Evolutionary conservation across 2,113 vertebrate genomes (phyloP).

Genomic region (Cavia aperea): DNA sequence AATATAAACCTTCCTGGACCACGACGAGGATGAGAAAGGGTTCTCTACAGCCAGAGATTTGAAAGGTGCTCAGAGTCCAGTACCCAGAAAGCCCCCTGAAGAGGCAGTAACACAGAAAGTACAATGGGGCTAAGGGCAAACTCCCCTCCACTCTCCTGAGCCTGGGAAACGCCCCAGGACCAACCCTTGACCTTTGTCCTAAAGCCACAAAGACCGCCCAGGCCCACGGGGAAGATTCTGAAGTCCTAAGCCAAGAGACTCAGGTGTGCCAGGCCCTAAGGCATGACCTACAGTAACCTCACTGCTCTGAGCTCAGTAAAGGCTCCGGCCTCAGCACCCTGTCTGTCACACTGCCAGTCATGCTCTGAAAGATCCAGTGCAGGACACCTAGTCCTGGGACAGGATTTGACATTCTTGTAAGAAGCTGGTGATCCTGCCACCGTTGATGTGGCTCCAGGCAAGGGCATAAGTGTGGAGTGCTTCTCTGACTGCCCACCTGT

Average conservation of each 20-base stretch:
- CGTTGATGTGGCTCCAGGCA: too few relatives aligned
- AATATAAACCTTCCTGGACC: too few relatives aligned
- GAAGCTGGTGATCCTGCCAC: too few relatives aligned
- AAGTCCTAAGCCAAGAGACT: not conserved
- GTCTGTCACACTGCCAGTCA: not conserved
- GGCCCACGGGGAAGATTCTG: not conserved
- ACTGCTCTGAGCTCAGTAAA: not conserved
- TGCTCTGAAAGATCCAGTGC: not conserved
- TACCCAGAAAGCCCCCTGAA: not conserved
- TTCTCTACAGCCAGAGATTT: accelerated
- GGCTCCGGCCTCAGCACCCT: not conserved
- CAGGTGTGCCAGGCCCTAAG: not conserved
- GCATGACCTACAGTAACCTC: not conserved
- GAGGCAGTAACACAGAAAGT: not conserved
- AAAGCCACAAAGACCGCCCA: not conserved
- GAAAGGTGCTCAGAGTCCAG: accelerated
- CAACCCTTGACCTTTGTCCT: not conserved
- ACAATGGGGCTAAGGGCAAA: not conserved
- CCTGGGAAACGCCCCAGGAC: not conserved
- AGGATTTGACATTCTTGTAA: not conserved
- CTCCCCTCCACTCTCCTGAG: not conserved
- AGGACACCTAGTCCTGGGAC: not conserved
- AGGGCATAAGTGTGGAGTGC: too few relatives aligned
- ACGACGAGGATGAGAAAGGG: too few relatives aligned
- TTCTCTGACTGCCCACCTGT: too few relatives aligned